Evolutionary conservation across 2,888 invertebrate genomes (phyloP).

Genomic region (Elmis aenea): DNA sequence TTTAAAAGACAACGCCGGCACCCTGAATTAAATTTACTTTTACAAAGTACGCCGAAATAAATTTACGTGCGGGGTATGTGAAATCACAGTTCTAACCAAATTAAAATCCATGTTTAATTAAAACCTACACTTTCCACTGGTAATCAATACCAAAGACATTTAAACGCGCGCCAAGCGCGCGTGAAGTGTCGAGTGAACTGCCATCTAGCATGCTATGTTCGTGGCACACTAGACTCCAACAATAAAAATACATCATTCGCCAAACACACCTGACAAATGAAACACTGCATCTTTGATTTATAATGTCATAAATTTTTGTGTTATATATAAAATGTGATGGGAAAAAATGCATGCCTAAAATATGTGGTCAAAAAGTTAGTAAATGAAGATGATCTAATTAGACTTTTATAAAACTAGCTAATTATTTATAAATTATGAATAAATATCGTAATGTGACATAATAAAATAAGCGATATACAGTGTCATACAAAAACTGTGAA

Average conservation of each 20-base stretch:
- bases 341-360: conserved; percentile 4
- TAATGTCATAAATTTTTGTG: conserved; percentile 42
- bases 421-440: too few species aligned
- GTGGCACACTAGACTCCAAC: conserved; percentile 39
- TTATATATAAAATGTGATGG: conserved; percentile 15
- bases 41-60: too few species aligned
- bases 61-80: too few species aligned
- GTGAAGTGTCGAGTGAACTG: conserved; percentile 37
- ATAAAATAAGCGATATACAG: too few species aligned
- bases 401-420: too few species aligned
- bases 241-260: conserved; percentile 47
- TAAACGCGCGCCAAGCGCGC: conserved; percentile 34
- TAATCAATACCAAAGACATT: conserved; percentile 43
- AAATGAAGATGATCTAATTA: too few species aligned
- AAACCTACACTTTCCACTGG: conserved; percentile 31
- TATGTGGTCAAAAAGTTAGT: too few species aligned
- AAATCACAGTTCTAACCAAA: conserved; percentile 26
- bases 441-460: too few species aligned
- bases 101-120: conserved; percentile 41
- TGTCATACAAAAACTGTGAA: too few species aligned
- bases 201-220: conserved; percentile 43
- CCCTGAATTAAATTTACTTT: too few species aligned
- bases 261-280: conserved; percentile 49
- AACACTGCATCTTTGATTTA: conserved; percentile 48
- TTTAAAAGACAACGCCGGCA: too few species aligned